Conservation (phyloP, 1,140 invertebrate genomes). For the Dysdera silvatica region DNA sequence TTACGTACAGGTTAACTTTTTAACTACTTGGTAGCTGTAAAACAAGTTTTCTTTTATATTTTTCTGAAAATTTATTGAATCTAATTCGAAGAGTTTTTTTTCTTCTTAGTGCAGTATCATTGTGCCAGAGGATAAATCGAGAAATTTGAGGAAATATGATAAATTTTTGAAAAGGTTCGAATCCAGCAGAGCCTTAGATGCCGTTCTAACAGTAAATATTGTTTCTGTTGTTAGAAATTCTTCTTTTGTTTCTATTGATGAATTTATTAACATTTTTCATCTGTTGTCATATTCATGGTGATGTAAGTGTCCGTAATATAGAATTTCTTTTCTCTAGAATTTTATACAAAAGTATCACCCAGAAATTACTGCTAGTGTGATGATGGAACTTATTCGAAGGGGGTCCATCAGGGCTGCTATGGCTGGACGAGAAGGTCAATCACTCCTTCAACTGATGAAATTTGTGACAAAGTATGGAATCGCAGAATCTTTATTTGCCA, state of each 20-base stretch:
- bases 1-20: too few species aligned
- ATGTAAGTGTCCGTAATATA: background rate
- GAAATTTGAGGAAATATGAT: slow-evolving; percentile 51
- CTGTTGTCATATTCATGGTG: slow-evolving; percentile 1
- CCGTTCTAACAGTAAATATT: slow-evolving; percentile 52
- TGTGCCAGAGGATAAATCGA: slow-evolving; percentile 36
- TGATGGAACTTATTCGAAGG: slow-evolving; percentile 68
- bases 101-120: slow-evolving; percentile 38
- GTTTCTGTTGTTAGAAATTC: background rate
- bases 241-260: background rate
- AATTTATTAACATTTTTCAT: background rate
- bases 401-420: slow-evolving; percentile 51
- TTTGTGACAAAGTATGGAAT: slow-evolving; percentile 59
- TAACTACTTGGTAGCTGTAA: too few species aligned
- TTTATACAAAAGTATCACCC: slow-evolving; percentile 53
- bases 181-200: slow-evolving; percentile 69
- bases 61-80: background rate
- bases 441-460: slow-evolving; percentile 57
- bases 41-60: background rate
- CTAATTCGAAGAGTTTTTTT: slow-evolving; percentile 4
- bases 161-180: slow-evolving; percentile 66
- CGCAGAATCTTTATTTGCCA: background rate
- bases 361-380: slow-evolving; percentile 64
- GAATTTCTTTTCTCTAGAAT: slow-evolving; percentile 1
- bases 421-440: slow-evolving; percentile 57